Evolutionary conservation across 2,113 vertebrate species (phyloP).

Genomic region (Tyrannus savana): DNA sequence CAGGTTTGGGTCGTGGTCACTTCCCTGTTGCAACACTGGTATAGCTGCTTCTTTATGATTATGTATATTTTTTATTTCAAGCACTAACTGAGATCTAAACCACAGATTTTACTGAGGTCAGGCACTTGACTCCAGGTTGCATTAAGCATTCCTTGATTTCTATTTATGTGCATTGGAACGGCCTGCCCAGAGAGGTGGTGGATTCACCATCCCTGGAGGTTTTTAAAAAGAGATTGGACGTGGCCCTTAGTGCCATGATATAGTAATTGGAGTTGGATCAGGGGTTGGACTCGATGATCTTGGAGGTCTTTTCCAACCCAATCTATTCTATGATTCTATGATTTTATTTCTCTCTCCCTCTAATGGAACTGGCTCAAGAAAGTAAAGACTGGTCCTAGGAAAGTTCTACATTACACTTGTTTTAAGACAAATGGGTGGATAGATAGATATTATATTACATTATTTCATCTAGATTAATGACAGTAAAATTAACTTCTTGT

Average conservation of each 20-base stretch:
- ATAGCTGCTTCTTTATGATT: not conserved
- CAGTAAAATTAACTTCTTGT: not conserved
- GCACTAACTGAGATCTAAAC: not conserved
- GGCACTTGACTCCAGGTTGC: not conserved
- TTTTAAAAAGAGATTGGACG: no score
- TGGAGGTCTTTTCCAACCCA: no score
- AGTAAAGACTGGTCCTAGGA: not conserved
- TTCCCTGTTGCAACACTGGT: not conserved
- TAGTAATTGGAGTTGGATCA: no score
- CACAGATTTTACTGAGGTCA: not conserved
- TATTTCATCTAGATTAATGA: not conserved
- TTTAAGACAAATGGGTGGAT: not conserved
- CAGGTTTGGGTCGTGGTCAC: rapidly evolving
- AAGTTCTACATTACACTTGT: not conserved
- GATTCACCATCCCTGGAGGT: no score
- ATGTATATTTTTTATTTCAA: not conserved
- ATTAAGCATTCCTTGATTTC: not conserved
- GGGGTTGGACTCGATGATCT: no score
- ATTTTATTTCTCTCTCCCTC: not conserved
- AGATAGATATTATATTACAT: not conserved
- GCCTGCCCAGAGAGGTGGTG: no score
- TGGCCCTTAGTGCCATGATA: no score
- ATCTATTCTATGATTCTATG: no score
- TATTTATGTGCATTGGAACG: not conserved
- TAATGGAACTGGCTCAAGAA: not conserved